A percentile compares a stretch with the other conserved stretches of the same genome.
phyloP scores from a whole-genome alignment of 2,113 vertebrate genomes.

The Sinocyclocheilus anshuiensis region DNA sequence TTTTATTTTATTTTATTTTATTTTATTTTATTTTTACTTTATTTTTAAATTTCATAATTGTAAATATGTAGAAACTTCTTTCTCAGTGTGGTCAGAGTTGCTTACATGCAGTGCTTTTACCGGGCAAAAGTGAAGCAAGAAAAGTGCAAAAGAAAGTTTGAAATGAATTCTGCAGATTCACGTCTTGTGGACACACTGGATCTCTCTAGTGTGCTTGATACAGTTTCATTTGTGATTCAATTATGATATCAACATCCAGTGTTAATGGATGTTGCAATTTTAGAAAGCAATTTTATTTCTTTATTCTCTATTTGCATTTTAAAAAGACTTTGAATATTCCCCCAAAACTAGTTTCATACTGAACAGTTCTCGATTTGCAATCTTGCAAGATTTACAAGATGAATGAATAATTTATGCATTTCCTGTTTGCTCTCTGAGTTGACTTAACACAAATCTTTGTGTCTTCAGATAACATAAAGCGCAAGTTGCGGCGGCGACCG shows the following conservation, averaged over 20 bases:
- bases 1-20: too few species aligned
- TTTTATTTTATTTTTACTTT: too few species aligned
- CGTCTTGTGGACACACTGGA: background rate
- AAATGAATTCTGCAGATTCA: too few species aligned
- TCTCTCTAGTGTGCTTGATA: background rate
- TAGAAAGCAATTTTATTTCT: background rate
- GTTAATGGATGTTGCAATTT: too few species aligned
- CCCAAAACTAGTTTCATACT: background rate
- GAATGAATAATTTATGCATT: background rate
- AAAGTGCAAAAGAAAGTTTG: too few species aligned
- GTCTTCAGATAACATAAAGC: slow-evolving; percentile 85
- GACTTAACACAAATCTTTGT: background rate
- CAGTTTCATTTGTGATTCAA: background rate
- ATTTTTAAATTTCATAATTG: background rate
- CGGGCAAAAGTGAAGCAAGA: background rate
- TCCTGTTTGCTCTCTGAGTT: background rate
- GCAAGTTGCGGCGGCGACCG: slow-evolving; percentile 85
- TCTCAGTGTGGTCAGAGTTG: background rate
- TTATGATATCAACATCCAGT: background rate
- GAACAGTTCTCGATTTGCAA: background rate
- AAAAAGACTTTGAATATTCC: background rate
- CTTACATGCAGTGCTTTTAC: background rate
- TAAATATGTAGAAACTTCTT: background rate
- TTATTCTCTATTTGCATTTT: background rate
- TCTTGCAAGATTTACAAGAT: background rate